Evolutionary conservation across 1,140 invertebrate genomes (phyloP).

Genomic region (Bombus huntii): DNA sequence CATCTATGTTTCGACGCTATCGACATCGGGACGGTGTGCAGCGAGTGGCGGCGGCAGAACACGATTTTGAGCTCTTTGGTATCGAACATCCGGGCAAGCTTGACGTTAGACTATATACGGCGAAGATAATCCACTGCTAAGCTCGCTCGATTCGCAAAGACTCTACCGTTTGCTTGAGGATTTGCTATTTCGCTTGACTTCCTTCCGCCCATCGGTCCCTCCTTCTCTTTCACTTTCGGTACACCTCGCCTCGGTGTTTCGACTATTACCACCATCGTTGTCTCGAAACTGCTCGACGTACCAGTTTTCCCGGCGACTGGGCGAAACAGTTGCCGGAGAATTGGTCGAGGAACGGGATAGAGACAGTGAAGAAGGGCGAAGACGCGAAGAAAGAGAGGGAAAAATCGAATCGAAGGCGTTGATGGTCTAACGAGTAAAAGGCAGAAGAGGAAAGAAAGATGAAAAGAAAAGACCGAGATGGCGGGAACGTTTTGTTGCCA

Average conservation of each 20-base stretch:
- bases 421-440: not conserved
- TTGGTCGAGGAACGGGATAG: constrained; percentile 16
- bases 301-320: constrained; percentile 51
- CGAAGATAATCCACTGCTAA: constrained; percentile 71
- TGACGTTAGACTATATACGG: constrained; percentile 43
- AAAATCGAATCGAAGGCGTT: not conserved
- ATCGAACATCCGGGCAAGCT: constrained; percentile 53
- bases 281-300: constrained; percentile 39
- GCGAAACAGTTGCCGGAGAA: constrained; percentile 36
- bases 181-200: constrained; percentile 69
- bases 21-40: not conserved
- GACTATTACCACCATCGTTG: constrained; percentile 31
- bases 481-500: constrained; percentile 44
- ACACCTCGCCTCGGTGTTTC: constrained; percentile 10
- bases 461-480: not conserved
- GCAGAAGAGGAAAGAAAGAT: not conserved
- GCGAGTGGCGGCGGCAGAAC: constrained; percentile 10
- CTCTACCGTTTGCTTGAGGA: constrained; percentile 69
- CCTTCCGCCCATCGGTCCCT: constrained; percentile 14
- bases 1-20: not conserved
- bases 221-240: constrained; percentile 30
- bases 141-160: constrained; percentile 68
- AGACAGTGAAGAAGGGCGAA: too few relatives aligned
- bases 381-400: not conserved
- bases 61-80: constrained; percentile 52